These are phyloP conservation scores for Tetanocera ferruginea DNA, from an alignment of 2,888 invertebrate species.

Conservation along the genomic window DNA sequence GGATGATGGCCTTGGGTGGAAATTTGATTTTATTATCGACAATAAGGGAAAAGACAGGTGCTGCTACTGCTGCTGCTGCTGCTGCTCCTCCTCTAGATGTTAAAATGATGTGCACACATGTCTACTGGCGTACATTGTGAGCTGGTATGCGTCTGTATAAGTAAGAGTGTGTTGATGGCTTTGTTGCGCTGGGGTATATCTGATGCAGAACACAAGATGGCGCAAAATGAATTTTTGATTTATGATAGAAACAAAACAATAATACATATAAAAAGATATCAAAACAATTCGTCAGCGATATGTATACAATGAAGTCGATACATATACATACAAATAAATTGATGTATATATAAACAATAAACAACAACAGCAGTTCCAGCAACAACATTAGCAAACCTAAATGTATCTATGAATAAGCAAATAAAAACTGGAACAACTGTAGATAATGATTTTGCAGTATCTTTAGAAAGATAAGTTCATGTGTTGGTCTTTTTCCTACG, in stretches of 20 bases:
- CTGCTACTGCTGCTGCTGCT: conserved; percentile 36
- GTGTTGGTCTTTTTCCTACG: too few species aligned
- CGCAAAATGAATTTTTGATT: conserved; percentile 66
- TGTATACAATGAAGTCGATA: not conserved
- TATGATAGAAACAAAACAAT: conserved; percentile 55
- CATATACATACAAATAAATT: too few species aligned
- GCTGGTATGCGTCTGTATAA: not conserved
- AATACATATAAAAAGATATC: conserved; percentile 45
- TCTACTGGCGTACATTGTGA: not conserved
- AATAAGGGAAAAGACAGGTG: conserved; percentile 54
- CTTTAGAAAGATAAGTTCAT: too few species aligned
- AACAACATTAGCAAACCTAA: not conserved
- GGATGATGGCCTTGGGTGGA: conserved; percentile 23
- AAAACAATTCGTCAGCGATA: not conserved
- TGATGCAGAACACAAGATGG: conserved; percentile 51
- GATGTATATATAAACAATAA: not conserved
- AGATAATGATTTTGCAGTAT: too few species aligned
- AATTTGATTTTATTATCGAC: conserved; percentile 50
- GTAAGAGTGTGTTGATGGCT: not conserved
- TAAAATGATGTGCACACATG: conserved; percentile 24
- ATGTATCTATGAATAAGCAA: too few species aligned
- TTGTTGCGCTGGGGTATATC: not conserved
- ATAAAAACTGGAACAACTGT: too few species aligned
- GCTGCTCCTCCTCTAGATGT: conserved; percentile 28
- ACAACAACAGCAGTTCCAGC: not conserved